Evolutionary conservation across 1,140 invertebrate species (phyloP).

Genomic region (Lasaia peninsularis): DNA sequence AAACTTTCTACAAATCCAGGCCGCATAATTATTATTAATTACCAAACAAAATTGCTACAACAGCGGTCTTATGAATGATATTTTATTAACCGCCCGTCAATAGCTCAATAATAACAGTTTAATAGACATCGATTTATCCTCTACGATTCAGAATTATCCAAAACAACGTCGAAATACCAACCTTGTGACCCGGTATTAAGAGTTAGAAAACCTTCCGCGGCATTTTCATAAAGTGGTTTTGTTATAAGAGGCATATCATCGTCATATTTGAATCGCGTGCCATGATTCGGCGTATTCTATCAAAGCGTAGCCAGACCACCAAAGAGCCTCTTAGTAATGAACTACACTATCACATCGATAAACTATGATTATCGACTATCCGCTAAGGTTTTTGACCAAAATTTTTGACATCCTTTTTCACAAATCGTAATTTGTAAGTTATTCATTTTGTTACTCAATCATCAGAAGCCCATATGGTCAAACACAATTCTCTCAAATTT

Average conservation of each 20-base stretch:
- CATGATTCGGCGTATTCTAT: constrained; percentile 70
- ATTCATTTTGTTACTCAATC: too few relatives aligned
- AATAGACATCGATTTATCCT: constrained; percentile 68
- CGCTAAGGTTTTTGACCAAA: too few relatives aligned
- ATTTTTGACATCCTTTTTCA: too few relatives aligned
- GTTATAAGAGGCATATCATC: constrained; percentile 64
- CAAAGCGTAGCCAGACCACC: constrained; percentile 66
- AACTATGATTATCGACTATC: constrained; percentile 5
- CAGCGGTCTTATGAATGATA: constrained; percentile 45
- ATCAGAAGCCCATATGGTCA: too few relatives aligned
- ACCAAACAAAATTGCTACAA: constrained; percentile 40
- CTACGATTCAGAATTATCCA: constrained; percentile 13
- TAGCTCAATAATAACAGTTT: constrained; percentile 67
- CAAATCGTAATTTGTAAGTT: too few relatives aligned
- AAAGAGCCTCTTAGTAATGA: constrained; percentile 35
- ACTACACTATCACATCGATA: constrained; percentile 9
- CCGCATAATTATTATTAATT: constrained; percentile 25
- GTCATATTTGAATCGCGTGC: constrained; percentile 71
- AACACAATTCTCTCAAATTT: too few relatives aligned
- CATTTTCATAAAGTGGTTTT: constrained; percentile 29
- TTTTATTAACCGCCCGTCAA: constrained; percentile 69
- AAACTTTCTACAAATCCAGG: constrained; percentile 11
- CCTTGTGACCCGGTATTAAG: constrained; percentile 31
- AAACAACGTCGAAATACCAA: not conserved
- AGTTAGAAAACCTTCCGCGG: constrained; percentile 2